Conservation (phyloP, 37 sponge, comb jelly and placozoan species). For the Geodia barretti region DNA sequence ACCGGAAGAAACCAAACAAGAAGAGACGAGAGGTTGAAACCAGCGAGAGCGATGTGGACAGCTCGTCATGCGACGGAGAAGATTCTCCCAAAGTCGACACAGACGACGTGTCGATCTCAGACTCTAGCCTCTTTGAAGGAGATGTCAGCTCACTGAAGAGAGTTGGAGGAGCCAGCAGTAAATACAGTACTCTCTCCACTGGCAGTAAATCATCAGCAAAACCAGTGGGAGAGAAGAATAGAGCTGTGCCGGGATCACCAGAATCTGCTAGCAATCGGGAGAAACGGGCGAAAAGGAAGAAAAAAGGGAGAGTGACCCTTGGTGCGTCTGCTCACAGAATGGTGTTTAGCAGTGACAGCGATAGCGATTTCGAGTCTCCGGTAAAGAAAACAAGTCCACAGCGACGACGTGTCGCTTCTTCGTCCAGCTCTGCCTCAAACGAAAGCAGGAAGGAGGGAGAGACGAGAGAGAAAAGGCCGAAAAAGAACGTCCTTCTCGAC, state of each 20-base stretch:
- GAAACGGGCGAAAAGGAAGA: neutral
- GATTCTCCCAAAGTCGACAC: conserved; percentile 26
- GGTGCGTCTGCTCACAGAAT: neutral
- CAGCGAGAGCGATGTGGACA: neutral
- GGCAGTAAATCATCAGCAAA: neutral
- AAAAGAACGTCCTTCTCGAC: neutral
- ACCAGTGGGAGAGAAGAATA: neutral
- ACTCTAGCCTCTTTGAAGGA: conserved; percentile 16
- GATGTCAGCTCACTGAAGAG: neutral
- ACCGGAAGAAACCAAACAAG: neutral
- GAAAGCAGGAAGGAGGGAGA: conserved; percentile 4
- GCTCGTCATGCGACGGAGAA: conserved; percentile 5
- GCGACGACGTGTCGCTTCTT: neutral
- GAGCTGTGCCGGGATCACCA: neutral
- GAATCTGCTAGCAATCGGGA: neutral
- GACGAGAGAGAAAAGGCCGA: neutral
- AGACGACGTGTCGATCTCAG: conserved; percentile 45
- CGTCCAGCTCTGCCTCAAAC: conserved; percentile 7
- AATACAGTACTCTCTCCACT: neutral
- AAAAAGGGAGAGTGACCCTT: neutral
- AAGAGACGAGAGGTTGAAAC: neutral
- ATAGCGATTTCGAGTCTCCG: neutral
- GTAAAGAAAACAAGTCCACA: neutral
- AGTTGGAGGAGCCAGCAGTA: neutral
- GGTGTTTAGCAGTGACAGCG: neutral